Evolutionary conservation across 2,797 vertebrate species (phyloP).

Genomic region (Acridotheres tristis): DNA sequence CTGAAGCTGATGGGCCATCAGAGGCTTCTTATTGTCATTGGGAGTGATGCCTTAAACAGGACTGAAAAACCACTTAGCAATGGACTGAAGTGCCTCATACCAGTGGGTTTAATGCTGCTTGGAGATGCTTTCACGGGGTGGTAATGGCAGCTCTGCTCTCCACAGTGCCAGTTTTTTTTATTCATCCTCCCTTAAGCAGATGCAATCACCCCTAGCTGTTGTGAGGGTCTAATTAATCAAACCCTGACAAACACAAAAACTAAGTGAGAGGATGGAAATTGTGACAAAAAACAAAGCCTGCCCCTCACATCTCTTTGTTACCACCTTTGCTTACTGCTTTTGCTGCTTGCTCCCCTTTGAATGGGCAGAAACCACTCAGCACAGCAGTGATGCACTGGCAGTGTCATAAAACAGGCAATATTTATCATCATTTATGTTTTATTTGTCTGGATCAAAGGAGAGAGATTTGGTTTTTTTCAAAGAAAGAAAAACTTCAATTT

Average conservation of each 20-base stretch:
- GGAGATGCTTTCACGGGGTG: background rate
- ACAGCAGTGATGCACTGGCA: background rate
- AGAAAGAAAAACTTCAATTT: background rate
- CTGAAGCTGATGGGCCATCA: background rate
- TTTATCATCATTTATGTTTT: background rate
- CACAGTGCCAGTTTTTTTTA: background rate
- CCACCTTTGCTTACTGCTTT: background rate
- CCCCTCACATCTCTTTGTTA: background rate
- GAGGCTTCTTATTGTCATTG: background rate
- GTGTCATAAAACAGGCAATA: background rate
- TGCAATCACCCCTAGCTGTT: background rate
- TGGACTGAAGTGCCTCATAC: background rate
- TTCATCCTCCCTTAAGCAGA: background rate
- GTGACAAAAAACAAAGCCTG: background rate
- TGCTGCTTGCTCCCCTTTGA: background rate
- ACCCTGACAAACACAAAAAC: background rate
- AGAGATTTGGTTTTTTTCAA: background rate
- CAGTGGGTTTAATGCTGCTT: background rate
- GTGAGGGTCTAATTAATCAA: background rate
- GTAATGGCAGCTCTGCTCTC: background rate
- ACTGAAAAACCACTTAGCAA: background rate
- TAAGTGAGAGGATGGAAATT: background rate
- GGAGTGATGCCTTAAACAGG: background rate
- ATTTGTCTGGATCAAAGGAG: constrained; percentile 31
- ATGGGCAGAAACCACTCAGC: background rate